These are phyloP conservation scores for Sebastes steindachneri DNA, from an alignment of 2,797 vertebrate species.

Conservation along the genomic window DNA sequence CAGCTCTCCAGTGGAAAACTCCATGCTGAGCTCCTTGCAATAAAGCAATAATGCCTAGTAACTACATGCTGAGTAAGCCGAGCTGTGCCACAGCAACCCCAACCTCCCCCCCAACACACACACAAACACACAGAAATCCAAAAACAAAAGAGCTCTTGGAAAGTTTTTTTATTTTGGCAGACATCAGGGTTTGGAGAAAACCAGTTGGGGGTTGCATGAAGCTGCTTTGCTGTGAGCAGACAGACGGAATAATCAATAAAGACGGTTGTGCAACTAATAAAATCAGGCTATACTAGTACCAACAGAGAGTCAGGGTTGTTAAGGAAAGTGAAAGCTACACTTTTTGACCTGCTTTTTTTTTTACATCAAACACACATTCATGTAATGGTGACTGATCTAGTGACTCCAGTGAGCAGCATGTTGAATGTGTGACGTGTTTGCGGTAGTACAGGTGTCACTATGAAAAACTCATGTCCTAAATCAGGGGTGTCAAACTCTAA, in stretches of 20 bases:
- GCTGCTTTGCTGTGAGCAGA: background rate
- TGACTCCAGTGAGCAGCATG: background rate
- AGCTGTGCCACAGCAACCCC: constrained; percentile 15
- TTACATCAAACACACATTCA: background rate
- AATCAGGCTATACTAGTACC: background rate
- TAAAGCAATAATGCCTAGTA: background rate
- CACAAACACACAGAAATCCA: background rate
- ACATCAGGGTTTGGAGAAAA: background rate
- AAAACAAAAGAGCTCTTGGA: constrained; percentile 32
- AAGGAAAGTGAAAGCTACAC: constrained; percentile 12
- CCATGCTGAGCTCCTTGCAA: background rate
- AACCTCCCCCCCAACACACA: background rate
- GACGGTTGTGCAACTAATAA: background rate
- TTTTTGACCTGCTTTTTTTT: constrained; percentile 22
- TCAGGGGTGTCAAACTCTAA: too few relatives aligned
- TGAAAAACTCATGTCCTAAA: background rate
- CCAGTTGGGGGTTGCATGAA: background rate
- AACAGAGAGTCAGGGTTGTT: background rate
- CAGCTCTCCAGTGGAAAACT: constrained; percentile 15
- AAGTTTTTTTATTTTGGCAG: constrained; percentile 15
- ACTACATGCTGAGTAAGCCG: constrained; percentile 34
- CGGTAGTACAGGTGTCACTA: background rate
- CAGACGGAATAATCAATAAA: background rate
- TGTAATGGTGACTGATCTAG: background rate
- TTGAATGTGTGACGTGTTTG: background rate